Conservation (phyloP, 92 coral and sea anemone species). For the Phenganax marumi region DNA sequence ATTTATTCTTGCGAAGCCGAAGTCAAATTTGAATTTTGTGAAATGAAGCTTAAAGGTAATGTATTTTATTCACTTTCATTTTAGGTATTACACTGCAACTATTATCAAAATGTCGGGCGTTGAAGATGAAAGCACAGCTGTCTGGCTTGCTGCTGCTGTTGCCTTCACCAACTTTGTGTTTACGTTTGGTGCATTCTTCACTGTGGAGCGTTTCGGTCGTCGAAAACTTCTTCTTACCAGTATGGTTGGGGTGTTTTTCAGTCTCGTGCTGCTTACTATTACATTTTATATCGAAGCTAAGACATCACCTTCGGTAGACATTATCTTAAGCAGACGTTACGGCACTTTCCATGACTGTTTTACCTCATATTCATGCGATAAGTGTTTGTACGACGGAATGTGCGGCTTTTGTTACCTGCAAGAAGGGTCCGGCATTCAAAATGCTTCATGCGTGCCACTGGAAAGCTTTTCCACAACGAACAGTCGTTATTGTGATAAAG, state of each 20-base stretch:
- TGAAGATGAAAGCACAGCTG: constrained; percentile 63
- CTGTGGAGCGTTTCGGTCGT: constrained; percentile 83
- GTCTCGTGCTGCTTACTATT: constrained; percentile 71
- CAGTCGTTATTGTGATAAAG: constrained; percentile 62
- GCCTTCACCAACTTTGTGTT: constrained; percentile 78
- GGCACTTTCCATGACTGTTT: background rate
- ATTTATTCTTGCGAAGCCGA: too few relatives aligned
- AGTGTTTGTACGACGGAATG: constrained; percentile 6
- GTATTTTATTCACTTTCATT: background rate
- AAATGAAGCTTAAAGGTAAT: background rate
- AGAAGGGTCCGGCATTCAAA: constrained; percentile 30
- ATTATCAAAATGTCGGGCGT: constrained; percentile 90
- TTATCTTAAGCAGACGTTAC: background rate
- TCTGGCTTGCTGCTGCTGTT: constrained; percentile 86
- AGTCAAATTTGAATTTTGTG: background rate
- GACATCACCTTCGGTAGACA: constrained; percentile 1
- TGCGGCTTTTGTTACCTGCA: constrained; percentile 77
- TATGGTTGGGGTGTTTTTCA: constrained; percentile 70
- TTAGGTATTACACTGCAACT: constrained; percentile 95
- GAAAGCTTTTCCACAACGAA: constrained; percentile 43
- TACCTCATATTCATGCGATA: background rate
- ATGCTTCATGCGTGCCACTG: constrained; percentile 74
- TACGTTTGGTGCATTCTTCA: constrained; percentile 70
- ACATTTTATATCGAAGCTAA: constrained; percentile 68
- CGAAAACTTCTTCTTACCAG: constrained; percentile 80